A percentile compares a stretch with the other conserved stretches of the same genome.
Evolutionary conservation across 2,888 invertebrate genomes (phyloP).

Genomic region (Pecten maximus): DNA sequence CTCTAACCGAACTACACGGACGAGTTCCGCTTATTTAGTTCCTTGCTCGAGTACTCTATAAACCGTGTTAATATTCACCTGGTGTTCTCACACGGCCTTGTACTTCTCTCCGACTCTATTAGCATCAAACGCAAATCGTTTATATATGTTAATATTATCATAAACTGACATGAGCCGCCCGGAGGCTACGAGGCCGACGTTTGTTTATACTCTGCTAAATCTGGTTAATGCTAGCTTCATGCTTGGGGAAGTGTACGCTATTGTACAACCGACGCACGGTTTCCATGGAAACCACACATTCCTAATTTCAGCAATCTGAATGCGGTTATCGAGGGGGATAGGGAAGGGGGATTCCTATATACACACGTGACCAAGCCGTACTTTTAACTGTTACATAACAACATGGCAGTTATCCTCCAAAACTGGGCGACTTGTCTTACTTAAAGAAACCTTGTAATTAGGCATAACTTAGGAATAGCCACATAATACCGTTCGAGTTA

Average conservation of each 20-base stretch:
- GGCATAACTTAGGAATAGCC: no score
- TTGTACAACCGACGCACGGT: background rate
- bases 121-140: background rate
- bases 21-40: no score
- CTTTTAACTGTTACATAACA: background rate
- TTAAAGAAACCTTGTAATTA: no score
- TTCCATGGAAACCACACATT: background rate
- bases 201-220: background rate
- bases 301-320: no score
- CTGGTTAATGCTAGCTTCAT: background rate
- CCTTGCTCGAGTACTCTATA: background rate
- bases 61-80: background rate
- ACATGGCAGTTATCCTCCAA: background rate
- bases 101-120: background rate
- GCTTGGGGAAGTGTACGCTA: background rate
- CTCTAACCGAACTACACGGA: no score
- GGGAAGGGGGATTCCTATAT: background rate
- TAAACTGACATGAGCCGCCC: background rate
- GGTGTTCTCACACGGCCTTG: background rate
- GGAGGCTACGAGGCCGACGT: background rate
- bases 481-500: background rate
- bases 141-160: background rate
- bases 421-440: background rate
- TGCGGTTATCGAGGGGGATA: no score
- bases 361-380: background rate